Evolutionary conservation across 2,797 vertebrate species (phyloP).

Genomic region (Tiaroga cobitis): DNA sequence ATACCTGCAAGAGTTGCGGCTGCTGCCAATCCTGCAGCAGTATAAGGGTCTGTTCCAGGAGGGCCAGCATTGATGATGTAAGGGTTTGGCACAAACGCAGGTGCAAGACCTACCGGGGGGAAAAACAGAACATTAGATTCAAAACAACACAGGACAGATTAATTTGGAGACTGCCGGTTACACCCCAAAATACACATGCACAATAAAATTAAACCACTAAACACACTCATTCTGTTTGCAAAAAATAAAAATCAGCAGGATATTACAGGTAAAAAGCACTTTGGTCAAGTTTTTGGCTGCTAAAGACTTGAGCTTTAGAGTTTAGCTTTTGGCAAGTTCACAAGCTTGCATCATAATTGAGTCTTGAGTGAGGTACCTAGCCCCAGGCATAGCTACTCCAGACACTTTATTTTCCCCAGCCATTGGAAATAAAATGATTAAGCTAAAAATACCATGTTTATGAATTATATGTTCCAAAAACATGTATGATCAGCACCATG

Average conservation of each 20-base stretch:
- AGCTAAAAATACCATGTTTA: background rate
- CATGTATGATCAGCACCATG: background rate
- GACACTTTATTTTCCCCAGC: background rate
- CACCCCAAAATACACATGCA: no score
- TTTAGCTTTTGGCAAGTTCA: background rate
- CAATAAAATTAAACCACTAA: conserved; percentile 23
- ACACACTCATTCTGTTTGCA: background rate
- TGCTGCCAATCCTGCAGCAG: conserved; percentile 93
- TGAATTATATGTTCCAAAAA: background rate
- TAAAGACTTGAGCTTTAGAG: background rate
- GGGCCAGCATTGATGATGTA: conserved; percentile 97
- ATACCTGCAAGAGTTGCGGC: conserved; percentile 93
- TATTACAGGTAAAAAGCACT: background rate
- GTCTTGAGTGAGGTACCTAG: background rate
- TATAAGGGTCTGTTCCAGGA: conserved; percentile 95
- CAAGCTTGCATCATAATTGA: background rate
- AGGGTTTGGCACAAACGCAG: conserved; percentile 99
- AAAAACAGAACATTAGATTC: background rate
- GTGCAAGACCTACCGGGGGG: conserved; percentile 86
- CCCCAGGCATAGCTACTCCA: background rate
- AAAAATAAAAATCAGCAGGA: background rate
- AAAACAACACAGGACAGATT: background rate
- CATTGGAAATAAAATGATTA: background rate
- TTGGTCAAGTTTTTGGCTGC: background rate
- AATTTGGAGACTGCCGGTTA: background rate